Percentiles rank a stretch among this genome's conserved stretches.
phyloP scores from a whole-genome alignment of 2,888 invertebrate genomes.

The Aromia moschata region DNA sequence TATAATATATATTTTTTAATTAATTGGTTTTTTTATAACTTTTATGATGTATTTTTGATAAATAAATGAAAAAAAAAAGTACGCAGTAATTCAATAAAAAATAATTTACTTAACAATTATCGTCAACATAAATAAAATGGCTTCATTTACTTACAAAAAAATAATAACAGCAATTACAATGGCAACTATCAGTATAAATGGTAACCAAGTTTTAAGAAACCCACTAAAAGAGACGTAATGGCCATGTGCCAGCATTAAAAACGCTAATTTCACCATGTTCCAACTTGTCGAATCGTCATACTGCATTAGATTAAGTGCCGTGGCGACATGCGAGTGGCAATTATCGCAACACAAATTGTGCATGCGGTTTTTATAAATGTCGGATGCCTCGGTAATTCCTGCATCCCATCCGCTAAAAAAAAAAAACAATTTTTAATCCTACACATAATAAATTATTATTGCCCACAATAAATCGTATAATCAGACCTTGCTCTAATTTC shows the following conservation, averaged over 20 bases:
- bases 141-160: background rate
- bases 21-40: background rate
- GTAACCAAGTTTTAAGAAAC: slow-evolving; percentile 86
- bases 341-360: slow-evolving; percentile 98
- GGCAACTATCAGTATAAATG: slow-evolving; percentile 68
- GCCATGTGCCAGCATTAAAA: slow-evolving; percentile 79
- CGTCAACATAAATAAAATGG: background rate
- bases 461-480: no score
- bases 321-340: slow-evolving; percentile 97
- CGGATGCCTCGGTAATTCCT: slow-evolving; percentile 90
- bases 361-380: slow-evolving; percentile 91
- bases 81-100: background rate
- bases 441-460: no score
- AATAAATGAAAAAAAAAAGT: no score
- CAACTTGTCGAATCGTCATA: slow-evolving; percentile 81
- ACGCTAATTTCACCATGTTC: slow-evolving; percentile 93
- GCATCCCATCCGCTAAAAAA: slow-evolving; percentile 84
- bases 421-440: no score
- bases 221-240: slow-evolving; percentile 79
- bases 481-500: no score
- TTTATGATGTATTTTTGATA: background rate
- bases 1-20: background rate
- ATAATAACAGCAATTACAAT: slow-evolving; percentile 49
- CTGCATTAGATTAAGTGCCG: slow-evolving; percentile 89
- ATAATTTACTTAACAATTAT: background rate